Evolutionary conservation across 1,140 invertebrate genomes (phyloP).

Genomic region (Drosophila aff.): DNA sequence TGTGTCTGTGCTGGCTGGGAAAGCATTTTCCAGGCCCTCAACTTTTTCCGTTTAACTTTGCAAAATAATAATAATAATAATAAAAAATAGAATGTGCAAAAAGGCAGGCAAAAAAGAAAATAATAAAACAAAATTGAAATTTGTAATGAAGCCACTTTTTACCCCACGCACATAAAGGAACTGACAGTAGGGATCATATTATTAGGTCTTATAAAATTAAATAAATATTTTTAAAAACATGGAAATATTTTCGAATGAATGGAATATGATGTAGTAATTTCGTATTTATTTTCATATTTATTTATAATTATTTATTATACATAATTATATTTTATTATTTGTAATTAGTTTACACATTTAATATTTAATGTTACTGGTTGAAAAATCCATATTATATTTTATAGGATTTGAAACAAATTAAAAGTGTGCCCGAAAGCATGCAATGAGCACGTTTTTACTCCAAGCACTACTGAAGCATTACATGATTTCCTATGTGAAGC

Average conservation of each 20-base stretch:
- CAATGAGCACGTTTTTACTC: too few species aligned
- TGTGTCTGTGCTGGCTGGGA: slow-evolving; percentile 15
- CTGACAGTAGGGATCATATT: background rate
- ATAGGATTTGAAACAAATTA: too few species aligned
- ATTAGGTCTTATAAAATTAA: background rate
- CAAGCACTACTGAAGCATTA: too few species aligned
- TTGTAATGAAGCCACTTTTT: slow-evolving; percentile 82
- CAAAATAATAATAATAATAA: slow-evolving; percentile 73
- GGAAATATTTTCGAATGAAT: background rate
- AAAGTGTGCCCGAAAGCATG: too few species aligned
- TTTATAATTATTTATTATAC: background rate
- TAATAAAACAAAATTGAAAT: slow-evolving; percentile 83
- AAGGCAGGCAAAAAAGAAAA: slow-evolving; percentile 39
- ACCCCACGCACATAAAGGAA: slow-evolving; percentile 38
- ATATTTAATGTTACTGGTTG: too few species aligned
- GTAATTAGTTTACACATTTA: too few species aligned
- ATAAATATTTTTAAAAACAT: background rate
- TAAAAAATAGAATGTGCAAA: slow-evolving; percentile 70
- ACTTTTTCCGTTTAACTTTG: slow-evolving; percentile 40
- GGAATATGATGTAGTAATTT: background rate
- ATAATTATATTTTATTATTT: background rate
- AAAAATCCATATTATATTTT: too few species aligned
- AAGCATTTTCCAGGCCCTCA: slow-evolving; percentile 58
- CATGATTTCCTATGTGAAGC: too few species aligned
- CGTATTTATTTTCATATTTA: background rate